These are phyloP conservation scores for Tauraco hartlaubi DNA, from an alignment of 2,797 vertebrate species.

Conservation along the genomic window DNA sequence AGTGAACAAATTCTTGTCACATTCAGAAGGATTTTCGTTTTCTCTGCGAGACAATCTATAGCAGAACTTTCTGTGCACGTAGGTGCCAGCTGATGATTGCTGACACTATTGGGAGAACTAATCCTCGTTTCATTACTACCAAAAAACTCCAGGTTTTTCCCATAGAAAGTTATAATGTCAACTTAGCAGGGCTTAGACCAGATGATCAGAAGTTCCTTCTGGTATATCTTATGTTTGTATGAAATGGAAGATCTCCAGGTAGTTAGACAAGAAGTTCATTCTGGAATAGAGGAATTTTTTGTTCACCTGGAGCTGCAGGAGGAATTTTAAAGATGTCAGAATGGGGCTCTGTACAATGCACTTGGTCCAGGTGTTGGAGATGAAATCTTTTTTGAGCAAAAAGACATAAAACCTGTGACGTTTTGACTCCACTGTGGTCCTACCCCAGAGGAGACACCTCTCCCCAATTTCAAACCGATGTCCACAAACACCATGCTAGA, in stretches of 20 bases:
- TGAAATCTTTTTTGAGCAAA: neutral
- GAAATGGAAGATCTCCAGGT: neutral
- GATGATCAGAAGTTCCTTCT: neutral
- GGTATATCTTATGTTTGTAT: neutral
- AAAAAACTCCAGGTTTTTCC: neutral
- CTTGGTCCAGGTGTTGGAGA: rapidly evolving
- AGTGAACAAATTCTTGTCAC: neutral
- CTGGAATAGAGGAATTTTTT: neutral
- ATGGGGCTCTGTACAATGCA: neutral
- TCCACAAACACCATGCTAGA: neutral
- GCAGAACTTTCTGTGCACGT: neutral
- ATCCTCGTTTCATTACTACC: neutral
- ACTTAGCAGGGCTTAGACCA: neutral
- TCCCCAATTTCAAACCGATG: neutral
- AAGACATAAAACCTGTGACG: neutral
- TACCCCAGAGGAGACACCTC: neutral
- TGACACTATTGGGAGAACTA: neutral
- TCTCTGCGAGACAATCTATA: neutral
- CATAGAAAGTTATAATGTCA: neutral
- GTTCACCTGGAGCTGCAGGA: neutral
- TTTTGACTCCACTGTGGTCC: neutral
- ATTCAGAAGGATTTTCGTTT: neutral
- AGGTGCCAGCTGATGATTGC: neutral
- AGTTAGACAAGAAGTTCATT: neutral
- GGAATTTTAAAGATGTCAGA: too few relatives aligned